These are phyloP conservation scores for Chelonus formosanus DNA, from an alignment of 2,888 invertebrate species.

Conservation along the genomic window DNA sequence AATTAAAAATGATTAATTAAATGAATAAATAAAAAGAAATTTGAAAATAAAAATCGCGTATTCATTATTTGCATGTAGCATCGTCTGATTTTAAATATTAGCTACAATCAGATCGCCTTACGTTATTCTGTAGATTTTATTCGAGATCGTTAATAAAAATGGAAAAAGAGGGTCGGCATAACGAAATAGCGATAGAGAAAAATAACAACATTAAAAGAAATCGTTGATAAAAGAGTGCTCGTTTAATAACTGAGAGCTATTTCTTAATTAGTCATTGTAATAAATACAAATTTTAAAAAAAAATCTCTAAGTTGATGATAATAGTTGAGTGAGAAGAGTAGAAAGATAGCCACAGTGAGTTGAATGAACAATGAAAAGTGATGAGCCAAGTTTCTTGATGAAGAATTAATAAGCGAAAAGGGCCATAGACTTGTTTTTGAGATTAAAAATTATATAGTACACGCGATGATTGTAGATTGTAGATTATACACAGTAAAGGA, in stretches of 20 bases:
- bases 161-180: slow-evolving; percentile 27
- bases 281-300: neutral
- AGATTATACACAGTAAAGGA: slow-evolving; percentile 32
- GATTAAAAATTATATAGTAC: slow-evolving; percentile 29
- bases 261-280: slow-evolving; percentile 15
- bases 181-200: slow-evolving; percentile 21
- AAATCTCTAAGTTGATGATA: no score
- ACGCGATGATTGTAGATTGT: slow-evolving; percentile 36
- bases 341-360: no score
- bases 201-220: slow-evolving; percentile 18
- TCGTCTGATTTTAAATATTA: slow-evolving; percentile 53
- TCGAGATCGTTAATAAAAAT: slow-evolving; percentile 39
- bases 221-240: slow-evolving; percentile 17
- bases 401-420: slow-evolving; percentile 9
- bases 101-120: slow-evolving; percentile 47
- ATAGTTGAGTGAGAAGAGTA: no score
- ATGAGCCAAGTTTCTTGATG: neutral
- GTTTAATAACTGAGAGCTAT: neutral
- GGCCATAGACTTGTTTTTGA: slow-evolving; percentile 26
- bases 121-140: slow-evolving; percentile 54
- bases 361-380: no score
- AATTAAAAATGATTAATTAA: slow-evolving; percentile 31
- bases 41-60: no score
- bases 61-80: slow-evolving; percentile 50
- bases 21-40: no score